Evolutionary conservation across 92 coral and sea anemone genomes (phyloP).

Genomic region (Phenganax marumi): DNA sequence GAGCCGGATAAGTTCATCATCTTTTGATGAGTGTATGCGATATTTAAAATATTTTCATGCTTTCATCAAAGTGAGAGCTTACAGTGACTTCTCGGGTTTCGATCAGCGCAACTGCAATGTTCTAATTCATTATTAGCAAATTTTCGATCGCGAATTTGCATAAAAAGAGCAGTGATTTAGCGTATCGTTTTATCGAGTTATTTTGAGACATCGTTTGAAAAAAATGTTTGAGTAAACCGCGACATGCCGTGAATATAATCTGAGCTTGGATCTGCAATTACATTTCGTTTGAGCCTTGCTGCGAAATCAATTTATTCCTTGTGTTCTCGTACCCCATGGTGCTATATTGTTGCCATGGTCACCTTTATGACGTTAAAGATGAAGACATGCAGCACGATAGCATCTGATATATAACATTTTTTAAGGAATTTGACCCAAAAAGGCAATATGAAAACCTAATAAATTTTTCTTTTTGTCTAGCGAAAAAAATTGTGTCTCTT

Average conservation of each 20-base stretch:
- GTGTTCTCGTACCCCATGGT: slow-evolving; percentile 29
- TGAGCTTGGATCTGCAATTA: slow-evolving; percentile 21
- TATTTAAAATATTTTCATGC: slow-evolving; percentile 7
- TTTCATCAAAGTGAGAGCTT: background rate
- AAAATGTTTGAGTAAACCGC: background rate
- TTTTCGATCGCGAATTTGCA: background rate
- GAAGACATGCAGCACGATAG: slow-evolving; percentile 2
- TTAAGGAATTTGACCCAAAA: slow-evolving; percentile 14
- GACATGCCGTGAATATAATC: slow-evolving; percentile 30
- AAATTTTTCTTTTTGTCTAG: background rate
- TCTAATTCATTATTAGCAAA: background rate
- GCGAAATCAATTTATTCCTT: slow-evolving; percentile 33
- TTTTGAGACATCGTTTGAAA: slow-evolving; percentile 11
- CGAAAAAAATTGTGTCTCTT: background rate
- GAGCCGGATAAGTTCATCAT: slow-evolving; percentile 14
- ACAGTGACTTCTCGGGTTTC: background rate
- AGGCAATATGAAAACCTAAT: background rate
- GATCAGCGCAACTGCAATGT: background rate
- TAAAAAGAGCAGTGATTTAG: slow-evolving; percentile 14
- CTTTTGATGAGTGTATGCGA: background rate
- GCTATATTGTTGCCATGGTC: slow-evolving; percentile 17
- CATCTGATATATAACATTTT: slow-evolving; percentile 1
- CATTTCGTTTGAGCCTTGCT: background rate
- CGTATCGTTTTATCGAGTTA: background rate
- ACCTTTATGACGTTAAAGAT: slow-evolving; percentile 30